phyloP scores from a whole-genome alignment of 2,888 invertebrate genomes.

The Ectropis crepuscularia region DNA sequence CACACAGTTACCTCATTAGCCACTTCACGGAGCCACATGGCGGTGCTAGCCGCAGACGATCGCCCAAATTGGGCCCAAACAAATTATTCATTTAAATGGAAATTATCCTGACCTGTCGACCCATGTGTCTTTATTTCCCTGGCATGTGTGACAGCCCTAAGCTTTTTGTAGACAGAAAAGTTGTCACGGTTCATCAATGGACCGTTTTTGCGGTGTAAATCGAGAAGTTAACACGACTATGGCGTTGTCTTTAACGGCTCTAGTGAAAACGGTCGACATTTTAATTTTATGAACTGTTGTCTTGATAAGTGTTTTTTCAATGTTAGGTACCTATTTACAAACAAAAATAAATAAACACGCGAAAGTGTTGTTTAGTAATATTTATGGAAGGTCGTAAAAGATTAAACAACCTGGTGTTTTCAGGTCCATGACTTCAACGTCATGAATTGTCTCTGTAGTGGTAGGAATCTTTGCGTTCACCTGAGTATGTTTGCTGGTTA shows the following conservation, averaged over 20 bases:
- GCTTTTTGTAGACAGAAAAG: slow-evolving; percentile 58
- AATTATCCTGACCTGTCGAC: slow-evolving; percentile 69
- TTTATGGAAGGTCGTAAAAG: no score
- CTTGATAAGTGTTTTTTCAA: no score
- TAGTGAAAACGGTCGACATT: not conserved
- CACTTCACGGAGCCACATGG: slow-evolving; percentile 74
- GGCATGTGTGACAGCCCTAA: slow-evolving; percentile 62
- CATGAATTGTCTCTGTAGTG: no score
- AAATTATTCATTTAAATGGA: slow-evolving; percentile 84
- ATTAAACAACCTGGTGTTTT: no score
- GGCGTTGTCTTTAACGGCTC: not conserved
- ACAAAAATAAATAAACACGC: no score
- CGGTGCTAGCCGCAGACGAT: slow-evolving; percentile 46
- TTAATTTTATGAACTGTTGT: no score
- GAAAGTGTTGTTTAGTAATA: no score
- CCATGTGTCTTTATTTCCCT: slow-evolving; percentile 68
- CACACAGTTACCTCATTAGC: slow-evolving; percentile 79
- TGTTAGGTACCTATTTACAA: no score
- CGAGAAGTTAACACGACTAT: slow-evolving; percentile 10
- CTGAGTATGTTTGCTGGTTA: no score
- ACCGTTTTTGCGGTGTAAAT: slow-evolving; percentile 15
- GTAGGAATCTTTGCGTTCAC: no score
- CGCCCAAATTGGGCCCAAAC: slow-evolving; percentile 73
- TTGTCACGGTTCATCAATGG: slow-evolving; percentile 55
- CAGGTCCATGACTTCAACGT: no score